Base-by-base conservation (phyloP, 1,140 invertebrate species). In the Diorhabda sublineata region DNA sequence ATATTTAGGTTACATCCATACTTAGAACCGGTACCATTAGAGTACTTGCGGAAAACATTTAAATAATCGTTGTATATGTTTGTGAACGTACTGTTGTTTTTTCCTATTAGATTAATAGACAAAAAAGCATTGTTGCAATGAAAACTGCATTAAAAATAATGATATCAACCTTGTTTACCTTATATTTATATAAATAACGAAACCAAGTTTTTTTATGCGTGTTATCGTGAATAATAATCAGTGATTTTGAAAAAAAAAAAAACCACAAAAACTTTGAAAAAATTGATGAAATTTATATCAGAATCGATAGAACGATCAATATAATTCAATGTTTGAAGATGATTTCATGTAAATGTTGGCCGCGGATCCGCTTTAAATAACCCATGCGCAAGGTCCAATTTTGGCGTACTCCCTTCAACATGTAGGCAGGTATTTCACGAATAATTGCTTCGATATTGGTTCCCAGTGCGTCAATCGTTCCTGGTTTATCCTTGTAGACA, bases 1-100 rank as follows among this genome's bases (percentile, higher is more conserved):
- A 62, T 62, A 62, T 62, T 62, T 62, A 62, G 61, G 61, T 62
- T 62, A 62, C 61, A n/a, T 44, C 61, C 61, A 44, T 62, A 62
- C 61, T 62, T 47, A 62, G 61, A 62, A 62, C 42, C 26, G 45
- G 61, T 45, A 45, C 61, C 11, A 62, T 62, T 62, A 44, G 44
- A 26, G 26, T 62, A n/a, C 8, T 44, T 62, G 45, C 45, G 61
- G 61, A n/a, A n/a, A 47, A 43, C 43, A 62, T 62, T 62, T 62
- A 45, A 62, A 62, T 62, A 62, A 62, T 62, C 61, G 44, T 59
- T 59, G 8, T 7, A 26, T 9, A 11, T 59, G 5, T 43, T 44
- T 62, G 61, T 62, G 61, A 62, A 62, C 44, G 4, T 42, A 45
- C 61, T 45, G 42, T 44, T 11, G 11, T 62, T 42, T 43, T 43